Conservation (phyloP, 2,888 invertebrate genomes). For the Nomada fabriciana region DNA sequence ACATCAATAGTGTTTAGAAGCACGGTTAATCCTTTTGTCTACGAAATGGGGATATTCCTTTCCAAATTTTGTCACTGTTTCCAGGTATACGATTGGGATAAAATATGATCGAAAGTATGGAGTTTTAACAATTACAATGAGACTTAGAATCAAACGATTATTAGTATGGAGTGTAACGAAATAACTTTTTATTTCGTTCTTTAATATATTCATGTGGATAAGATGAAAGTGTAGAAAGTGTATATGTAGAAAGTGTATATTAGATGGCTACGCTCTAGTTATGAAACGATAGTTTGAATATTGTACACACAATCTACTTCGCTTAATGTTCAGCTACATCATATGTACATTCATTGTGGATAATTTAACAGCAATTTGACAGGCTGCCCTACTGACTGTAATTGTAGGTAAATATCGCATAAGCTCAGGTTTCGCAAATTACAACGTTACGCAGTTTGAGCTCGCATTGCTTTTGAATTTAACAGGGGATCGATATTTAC, state of each 20-base stretch:
- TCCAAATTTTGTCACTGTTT: too few relatives aligned
- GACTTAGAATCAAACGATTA: not conserved
- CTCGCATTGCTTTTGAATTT: not conserved
- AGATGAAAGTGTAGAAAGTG: not conserved
- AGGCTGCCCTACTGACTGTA: not conserved
- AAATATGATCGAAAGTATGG: too few relatives aligned
- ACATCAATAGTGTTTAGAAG: not conserved
- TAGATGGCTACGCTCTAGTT: not conserved
- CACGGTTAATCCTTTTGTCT: too few relatives aligned
- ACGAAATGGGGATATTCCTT: too few relatives aligned
- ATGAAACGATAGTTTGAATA: conserved; percentile 20
- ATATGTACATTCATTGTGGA: not conserved
- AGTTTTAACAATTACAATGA: not conserved
- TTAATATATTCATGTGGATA: not conserved
- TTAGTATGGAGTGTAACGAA: too few relatives aligned
- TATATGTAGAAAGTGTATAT: too few relatives aligned
- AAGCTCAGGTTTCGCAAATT: not conserved
- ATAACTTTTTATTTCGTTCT: not conserved
- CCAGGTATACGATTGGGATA: too few relatives aligned
- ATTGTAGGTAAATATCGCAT: conserved; percentile 9
- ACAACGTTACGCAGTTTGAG: not conserved
- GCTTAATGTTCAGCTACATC: conserved; percentile 17
- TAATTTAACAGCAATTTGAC: conserved; percentile 35
- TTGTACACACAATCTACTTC: conserved; percentile 23
- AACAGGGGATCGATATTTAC: not conserved